Conservation (phyloP, 2,113 vertebrate species). For the Melanerpes formicivorus region DNA sequence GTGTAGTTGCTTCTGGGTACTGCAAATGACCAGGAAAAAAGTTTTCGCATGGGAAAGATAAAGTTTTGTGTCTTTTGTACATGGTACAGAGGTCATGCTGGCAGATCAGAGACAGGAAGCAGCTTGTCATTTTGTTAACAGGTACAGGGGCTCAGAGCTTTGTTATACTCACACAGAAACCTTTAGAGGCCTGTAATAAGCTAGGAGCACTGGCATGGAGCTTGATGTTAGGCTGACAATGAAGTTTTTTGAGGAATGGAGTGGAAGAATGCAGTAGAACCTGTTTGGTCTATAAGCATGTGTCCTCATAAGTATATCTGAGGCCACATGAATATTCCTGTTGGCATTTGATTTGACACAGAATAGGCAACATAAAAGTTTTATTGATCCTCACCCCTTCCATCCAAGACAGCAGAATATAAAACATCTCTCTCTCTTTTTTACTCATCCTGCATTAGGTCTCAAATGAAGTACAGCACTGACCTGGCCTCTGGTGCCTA, state of each 20-base stretch:
- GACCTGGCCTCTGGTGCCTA: neutral
- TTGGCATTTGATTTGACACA: neutral
- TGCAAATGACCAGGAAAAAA: constrained; percentile 7
- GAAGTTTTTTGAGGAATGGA: neutral
- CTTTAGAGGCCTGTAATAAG: constrained; percentile 34
- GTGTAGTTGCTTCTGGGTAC: neutral
- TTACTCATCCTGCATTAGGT: neutral
- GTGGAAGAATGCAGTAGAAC: neutral
- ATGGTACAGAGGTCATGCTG: constrained; percentile 15
- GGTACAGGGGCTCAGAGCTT: constrained; percentile 7
- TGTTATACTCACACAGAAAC: constrained; percentile 14
- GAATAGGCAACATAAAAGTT: neutral
- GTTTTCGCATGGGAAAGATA: neutral
- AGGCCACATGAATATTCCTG: neutral
- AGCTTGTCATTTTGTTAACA: constrained; percentile 41
- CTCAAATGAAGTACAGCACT: neutral
- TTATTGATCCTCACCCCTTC: neutral
- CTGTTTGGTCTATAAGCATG: neutral
- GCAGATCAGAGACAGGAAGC: constrained; percentile 48
- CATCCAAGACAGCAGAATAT: neutral
- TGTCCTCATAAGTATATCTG: neutral
- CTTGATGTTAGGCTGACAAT: neutral
- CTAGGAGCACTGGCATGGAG: neutral
- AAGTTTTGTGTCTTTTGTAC: constrained; percentile 32
- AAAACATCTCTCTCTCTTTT: neutral